Percentiles rank a stretch among this genome's conserved stretches.
Conservation (phyloP, 2,888 invertebrate species). For the Loripinus fragilis region DNA sequence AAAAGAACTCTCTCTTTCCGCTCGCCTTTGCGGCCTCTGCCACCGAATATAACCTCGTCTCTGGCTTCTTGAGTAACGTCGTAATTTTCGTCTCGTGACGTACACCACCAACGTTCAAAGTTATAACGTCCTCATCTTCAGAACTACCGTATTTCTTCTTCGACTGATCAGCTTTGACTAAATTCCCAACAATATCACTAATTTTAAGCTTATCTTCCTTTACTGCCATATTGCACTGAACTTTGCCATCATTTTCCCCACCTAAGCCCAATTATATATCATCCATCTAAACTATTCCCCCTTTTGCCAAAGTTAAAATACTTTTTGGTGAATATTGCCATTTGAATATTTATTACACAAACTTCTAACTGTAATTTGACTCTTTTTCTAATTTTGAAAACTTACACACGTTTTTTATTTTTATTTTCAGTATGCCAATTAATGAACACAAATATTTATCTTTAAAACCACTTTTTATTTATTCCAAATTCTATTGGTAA, state of each 20-base stretch:
- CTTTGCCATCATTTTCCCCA: not conserved
- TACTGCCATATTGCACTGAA: not conserved
- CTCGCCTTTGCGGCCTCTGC: conserved; percentile 62
- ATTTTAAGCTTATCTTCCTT: conserved; percentile 32
- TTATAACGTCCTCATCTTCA: conserved; percentile 58
- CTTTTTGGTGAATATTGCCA: too few species aligned
- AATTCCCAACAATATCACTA: conserved; percentile 49
- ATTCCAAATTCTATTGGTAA: too few species aligned
- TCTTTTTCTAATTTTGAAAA: too few species aligned
- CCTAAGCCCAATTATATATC: too few species aligned
- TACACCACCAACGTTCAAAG: conserved; percentile 64
- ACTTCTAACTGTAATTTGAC: too few species aligned
- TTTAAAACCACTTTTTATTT: too few species aligned
- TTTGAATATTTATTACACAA: too few species aligned
- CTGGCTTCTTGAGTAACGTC: conserved; percentile 62
- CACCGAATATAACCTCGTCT: conserved; percentile 59
- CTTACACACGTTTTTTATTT: too few species aligned
- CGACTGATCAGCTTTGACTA: conserved; percentile 51
- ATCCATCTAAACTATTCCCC: too few species aligned
- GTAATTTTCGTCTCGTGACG: conserved; percentile 63
- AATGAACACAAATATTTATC: too few species aligned
- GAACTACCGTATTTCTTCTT: conserved; percentile 22
- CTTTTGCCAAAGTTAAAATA: too few species aligned
- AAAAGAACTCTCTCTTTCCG: conserved; percentile 66
- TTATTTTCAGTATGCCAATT: too few species aligned